phyloP scores from a whole-genome alignment of 2,113 vertebrate genomes.

The Heterochromis multidens region DNA sequence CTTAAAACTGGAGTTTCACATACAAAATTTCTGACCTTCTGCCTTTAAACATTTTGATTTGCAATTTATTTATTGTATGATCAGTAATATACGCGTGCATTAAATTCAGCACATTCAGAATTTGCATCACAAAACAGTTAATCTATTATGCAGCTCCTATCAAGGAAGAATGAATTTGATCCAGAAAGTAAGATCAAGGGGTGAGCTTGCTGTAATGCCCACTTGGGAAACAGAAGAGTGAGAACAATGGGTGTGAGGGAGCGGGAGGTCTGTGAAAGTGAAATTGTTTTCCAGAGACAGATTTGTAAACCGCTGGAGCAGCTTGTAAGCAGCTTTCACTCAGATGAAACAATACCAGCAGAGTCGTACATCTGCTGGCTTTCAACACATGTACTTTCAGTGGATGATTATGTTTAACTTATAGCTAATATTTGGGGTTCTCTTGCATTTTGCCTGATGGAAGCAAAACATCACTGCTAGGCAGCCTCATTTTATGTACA shows the following conservation, averaged over 20 bases:
- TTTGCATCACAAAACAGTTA: neutral
- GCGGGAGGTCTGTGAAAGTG: slow-evolving; percentile 30
- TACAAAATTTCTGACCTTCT: neutral
- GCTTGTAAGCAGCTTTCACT: slow-evolving; percentile 61
- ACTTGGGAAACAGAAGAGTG: slow-evolving; percentile 13
- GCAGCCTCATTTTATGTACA: neutral
- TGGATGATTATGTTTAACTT: neutral
- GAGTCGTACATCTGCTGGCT: neutral
- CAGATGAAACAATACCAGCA: slow-evolving; percentile 38
- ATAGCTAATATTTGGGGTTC: neutral
- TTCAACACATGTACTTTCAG: neutral
- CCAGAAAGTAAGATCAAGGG: slow-evolving; percentile 39
- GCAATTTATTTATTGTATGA: neutral
- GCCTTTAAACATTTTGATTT: neutral
- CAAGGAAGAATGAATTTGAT: neutral
- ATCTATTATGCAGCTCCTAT: neutral
- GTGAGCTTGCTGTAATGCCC: slow-evolving; percentile 11
- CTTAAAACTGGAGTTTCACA: neutral
- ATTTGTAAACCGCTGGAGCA: slow-evolving; percentile 52
- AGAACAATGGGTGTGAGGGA: slow-evolving; percentile 43
- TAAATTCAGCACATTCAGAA: neutral
- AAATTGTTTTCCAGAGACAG: slow-evolving; percentile 54
- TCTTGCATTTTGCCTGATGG: neutral
- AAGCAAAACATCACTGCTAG: neutral
- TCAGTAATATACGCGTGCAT: neutral